Conservation (phyloP, 2,113 vertebrate species). For the Oncorhynchus kisutch region DNA sequence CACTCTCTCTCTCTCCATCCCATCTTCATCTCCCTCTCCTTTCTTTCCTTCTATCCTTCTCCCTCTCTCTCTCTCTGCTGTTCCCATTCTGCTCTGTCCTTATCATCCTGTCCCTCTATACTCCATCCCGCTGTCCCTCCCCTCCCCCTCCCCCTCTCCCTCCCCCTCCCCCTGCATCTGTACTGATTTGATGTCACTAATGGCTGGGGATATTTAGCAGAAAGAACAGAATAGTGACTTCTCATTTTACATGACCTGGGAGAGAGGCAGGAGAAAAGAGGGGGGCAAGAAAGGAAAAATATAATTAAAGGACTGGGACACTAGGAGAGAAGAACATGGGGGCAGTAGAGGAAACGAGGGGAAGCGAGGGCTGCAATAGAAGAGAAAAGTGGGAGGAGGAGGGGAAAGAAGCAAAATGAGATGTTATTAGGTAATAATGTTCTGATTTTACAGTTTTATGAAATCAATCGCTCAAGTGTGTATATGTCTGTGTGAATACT, state of each 20-base stretch:
- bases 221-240: slow-evolving; percentile 67
- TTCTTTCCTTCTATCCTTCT: not conserved
- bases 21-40: not conserved
- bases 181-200: slow-evolving; percentile 83
- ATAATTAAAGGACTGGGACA: not conserved
- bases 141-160: too few species aligned
- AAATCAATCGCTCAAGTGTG: slow-evolving; percentile 65
- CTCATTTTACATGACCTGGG: too few species aligned
- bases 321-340: not conserved
- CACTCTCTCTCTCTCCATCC: not conserved
- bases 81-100: slow-evolving; percentile 27
- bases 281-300: not conserved
- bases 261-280: slow-evolving; percentile 23
- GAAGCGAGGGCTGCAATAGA: too few species aligned
- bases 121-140: not conserved
- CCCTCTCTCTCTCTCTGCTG: not conserved
- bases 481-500: slow-evolving; percentile 47
- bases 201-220: slow-evolving; percentile 77
- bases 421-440: too few species aligned
- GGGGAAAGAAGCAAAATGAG: too few species aligned
- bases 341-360: not conserved
- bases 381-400: too few species aligned
- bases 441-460: slow-evolving; percentile 45
- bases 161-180: slow-evolving; percentile 49
- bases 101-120: not conserved